Evolutionary conservation across 2,888 invertebrate genomes (phyloP).

Genomic region (Nemapogon koenigi): DNA sequence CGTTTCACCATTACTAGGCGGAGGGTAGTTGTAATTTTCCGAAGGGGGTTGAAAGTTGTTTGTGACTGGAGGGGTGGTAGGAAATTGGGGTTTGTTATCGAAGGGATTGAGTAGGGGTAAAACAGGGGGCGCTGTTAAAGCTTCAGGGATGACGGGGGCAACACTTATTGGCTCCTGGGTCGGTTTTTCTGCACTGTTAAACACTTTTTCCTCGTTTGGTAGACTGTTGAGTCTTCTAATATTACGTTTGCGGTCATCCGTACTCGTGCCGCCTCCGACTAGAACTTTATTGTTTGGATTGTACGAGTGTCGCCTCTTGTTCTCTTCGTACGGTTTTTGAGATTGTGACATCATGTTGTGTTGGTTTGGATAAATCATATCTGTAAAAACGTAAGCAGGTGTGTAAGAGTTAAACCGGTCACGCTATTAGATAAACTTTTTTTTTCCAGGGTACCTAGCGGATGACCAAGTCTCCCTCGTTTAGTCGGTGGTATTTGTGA

Average conservation of each 20-base stretch:
- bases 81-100: slow-evolving; percentile 23
- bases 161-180: not conserved
- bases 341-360: too few relatives aligned
- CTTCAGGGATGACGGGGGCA: not conserved
- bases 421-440: too few relatives aligned
- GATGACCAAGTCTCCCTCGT: too few relatives aligned
- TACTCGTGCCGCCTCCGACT: slow-evolving; percentile 34
- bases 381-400: slow-evolving; percentile 36
- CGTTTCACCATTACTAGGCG: too few relatives aligned
- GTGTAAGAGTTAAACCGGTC: too few relatives aligned
- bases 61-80: slow-evolving; percentile 37
- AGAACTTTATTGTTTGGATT: slow-evolving; percentile 51
- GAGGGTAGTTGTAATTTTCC: too few relatives aligned
- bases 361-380: slow-evolving; percentile 29
- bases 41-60: slow-evolving; percentile 25
- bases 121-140: slow-evolving; percentile 28
- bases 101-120: slow-evolving; percentile 38
- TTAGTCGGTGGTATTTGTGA: too few relatives aligned
- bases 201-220: not conserved
- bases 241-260: slow-evolving; percentile 24
- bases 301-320: slow-evolving; percentile 39
- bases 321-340: too few relatives aligned
- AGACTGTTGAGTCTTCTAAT: slow-evolving; percentile 24
- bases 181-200: slow-evolving; percentile 16
- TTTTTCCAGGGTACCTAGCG: too few relatives aligned